phyloP scores from a whole-genome alignment of 2,113 vertebrate species.

The Onychostoma macrolepis region DNA sequence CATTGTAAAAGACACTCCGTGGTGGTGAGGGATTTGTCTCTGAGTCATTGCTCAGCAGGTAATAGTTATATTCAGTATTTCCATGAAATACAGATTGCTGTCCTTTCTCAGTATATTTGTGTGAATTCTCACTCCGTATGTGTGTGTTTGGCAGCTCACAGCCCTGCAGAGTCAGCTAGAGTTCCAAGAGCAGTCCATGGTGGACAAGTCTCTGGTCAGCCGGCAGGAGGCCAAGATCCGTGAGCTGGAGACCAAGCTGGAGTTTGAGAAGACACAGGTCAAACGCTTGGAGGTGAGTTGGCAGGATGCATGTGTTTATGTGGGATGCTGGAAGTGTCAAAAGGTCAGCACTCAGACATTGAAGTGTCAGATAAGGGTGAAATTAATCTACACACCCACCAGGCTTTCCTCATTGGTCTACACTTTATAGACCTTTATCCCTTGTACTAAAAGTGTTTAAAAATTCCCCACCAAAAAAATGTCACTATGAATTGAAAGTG shows the following conservation, averaged over 20 bases:
- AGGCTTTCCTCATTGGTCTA: not conserved
- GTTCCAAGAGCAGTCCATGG: slow-evolving; percentile 97
- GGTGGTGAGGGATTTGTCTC: not conserved
- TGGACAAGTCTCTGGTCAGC: slow-evolving; percentile 95
- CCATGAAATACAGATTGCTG: slow-evolving; percentile 11
- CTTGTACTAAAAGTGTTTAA: not conserved
- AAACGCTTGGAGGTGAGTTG: slow-evolving; percentile 92
- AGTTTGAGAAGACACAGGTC: slow-evolving; percentile 96
- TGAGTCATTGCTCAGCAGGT: not conserved
- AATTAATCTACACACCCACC: slow-evolving; percentile 14
- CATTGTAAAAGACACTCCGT: not conserved
- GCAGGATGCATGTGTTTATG: slow-evolving; percentile 15
- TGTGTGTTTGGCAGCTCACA: slow-evolving; percentile 80
- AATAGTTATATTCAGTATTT: not conserved
- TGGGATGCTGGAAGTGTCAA: slow-evolving; percentile 18
- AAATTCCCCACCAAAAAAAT: not conserved
- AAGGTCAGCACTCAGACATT: not conserved
- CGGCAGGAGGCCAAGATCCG: slow-evolving; percentile 95
- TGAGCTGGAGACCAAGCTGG: slow-evolving; percentile 92
- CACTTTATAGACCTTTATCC: slow-evolving; percentile 3
- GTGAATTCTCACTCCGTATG: not conserved
- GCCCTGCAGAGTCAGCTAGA: slow-evolving; percentile 94
- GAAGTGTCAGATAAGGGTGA: slow-evolving; percentile 4
- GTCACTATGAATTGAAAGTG: not conserved
- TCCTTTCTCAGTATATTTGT: not conserved